Conservation (phyloP, 2,888 invertebrate genomes). For the Creontiades dilutus region DNA sequence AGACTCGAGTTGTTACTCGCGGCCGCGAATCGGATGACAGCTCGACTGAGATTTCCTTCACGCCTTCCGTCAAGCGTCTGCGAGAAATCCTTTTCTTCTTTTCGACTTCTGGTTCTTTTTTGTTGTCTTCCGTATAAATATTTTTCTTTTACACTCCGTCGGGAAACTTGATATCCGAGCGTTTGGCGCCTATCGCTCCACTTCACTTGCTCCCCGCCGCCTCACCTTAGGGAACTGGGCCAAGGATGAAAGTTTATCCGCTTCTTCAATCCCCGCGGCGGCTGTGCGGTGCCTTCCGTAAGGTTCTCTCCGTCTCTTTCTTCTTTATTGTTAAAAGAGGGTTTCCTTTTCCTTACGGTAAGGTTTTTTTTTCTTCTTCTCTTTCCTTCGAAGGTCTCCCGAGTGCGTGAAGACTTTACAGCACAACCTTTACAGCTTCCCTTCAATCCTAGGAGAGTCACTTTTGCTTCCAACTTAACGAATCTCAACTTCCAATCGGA, state of each 20-base stretch:
- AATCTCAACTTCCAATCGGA: too few relatives aligned
- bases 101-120: neutral
- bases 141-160: neutral
- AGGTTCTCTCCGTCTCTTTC: neutral
- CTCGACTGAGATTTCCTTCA: neutral
- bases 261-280: neutral
- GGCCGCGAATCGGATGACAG: neutral
- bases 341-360: neutral
- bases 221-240: conserved; percentile 40
- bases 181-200: conserved; percentile 20
- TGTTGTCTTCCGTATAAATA: neutral
- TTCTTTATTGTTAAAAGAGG: conserved; percentile 17
- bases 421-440: neutral
- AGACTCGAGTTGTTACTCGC: too few relatives aligned
- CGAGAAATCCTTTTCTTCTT: neutral
- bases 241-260: conserved; percentile 63
- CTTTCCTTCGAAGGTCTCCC: conserved; percentile 1
- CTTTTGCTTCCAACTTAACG: neutral
- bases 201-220: neutral
- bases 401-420: conserved; percentile 8
- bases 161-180: neutral
- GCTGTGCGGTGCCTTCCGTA: neutral
- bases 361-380: neutral
- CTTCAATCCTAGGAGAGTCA: neutral
- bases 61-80: neutral